Evolutionary conservation across 1,140 invertebrate genomes (phyloP).

Genomic region (Apis laboriosa): DNA sequence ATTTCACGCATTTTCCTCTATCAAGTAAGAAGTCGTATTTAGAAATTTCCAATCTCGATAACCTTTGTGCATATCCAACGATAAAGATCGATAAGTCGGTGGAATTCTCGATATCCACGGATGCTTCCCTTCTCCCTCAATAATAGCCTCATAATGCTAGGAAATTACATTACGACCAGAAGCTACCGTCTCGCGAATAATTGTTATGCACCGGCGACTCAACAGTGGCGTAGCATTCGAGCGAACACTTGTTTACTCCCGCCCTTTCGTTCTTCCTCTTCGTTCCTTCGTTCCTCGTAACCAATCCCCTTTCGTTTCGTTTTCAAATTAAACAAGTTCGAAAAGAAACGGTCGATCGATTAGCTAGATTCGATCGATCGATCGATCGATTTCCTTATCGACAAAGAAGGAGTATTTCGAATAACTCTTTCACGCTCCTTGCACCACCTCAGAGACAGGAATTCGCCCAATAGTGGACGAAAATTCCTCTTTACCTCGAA

Average conservation of each 20-base stretch:
- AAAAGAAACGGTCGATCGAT: neutral
- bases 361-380: neutral
- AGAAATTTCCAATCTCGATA: neutral
- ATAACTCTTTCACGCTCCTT: neutral
- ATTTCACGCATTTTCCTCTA: neutral
- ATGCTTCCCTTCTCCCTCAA: constrained; percentile 20
- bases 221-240: constrained; percentile 17
- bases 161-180: constrained; percentile 44
- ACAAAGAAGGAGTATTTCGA: neutral
- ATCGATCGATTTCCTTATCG: neutral
- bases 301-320: neutral
- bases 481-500: constrained; percentile 40
- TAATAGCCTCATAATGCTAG: constrained; percentile 46
- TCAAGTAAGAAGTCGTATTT: no score
- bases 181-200: constrained; percentile 31
- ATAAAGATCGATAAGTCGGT: constrained; percentile 24
- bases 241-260: neutral
- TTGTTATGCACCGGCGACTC: constrained; percentile 33
- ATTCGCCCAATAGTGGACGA: constrained; percentile 1
- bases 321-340: neutral
- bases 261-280: neutral
- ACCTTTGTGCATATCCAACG: neutral
- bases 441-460: neutral
- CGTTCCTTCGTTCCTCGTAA: neutral
- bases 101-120: constrained; percentile 17